Conservation (phyloP, 2,797 vertebrate species). For the Morelia viridis region DNA sequence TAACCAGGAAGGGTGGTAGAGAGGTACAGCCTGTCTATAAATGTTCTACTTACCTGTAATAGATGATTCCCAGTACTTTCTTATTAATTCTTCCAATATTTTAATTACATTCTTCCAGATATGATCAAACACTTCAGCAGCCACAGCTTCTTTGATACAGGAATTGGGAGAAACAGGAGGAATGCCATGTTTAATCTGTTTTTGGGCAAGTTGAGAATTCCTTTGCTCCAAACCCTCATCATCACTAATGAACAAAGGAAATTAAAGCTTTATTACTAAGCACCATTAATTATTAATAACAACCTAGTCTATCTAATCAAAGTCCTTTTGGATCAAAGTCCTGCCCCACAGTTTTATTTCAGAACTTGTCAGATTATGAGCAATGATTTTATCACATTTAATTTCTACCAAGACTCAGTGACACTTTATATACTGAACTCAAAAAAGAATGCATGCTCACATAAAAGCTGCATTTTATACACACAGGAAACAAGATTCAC, state of each 20-base stretch:
- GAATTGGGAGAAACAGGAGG: constrained; percentile 81
- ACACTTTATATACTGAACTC: neutral
- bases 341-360: neutral
- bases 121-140: constrained; percentile 79
- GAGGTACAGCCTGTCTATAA: neutral
- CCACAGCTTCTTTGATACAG: constrained; percentile 78
- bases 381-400: neutral
- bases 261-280: constrained; percentile 44
- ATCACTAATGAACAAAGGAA: constrained; percentile 71
- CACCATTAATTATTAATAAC: constrained; percentile 7
- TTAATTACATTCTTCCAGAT: constrained; percentile 75
- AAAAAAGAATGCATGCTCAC: neutral
- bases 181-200: constrained; percentile 69
- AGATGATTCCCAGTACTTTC: constrained; percentile 74
- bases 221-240: constrained; percentile 71
- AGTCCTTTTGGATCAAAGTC: constrained; percentile 1
- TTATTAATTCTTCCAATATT: constrained; percentile 74
- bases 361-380: neutral
- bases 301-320: neutral
- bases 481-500: neutral
- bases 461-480: neutral
- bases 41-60: constrained; percentile 70
- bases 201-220: constrained; percentile 47
- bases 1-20: neutral
- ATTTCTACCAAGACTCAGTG: constrained; percentile 3